Evolutionary conservation across 1,140 invertebrate species (phyloP).

Genomic region (Lineus longissimus): DNA sequence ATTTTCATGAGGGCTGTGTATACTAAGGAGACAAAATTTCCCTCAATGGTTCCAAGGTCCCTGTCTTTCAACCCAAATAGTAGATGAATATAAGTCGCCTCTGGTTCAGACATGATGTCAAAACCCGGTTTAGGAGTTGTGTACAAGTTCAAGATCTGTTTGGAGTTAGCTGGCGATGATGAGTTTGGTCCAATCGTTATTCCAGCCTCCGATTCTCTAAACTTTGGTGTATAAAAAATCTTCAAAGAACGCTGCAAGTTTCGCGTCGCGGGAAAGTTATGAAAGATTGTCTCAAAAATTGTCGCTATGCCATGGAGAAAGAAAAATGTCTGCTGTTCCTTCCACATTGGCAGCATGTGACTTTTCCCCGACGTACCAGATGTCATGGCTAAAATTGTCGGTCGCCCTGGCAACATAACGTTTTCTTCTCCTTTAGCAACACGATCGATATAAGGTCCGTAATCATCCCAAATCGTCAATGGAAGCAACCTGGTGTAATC

Average conservation of each 20-base stretch:
- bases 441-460: constrained; percentile 39
- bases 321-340: constrained; percentile 35
- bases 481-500: constrained; percentile 39
- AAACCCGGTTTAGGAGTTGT: constrained; percentile 41
- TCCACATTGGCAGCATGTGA: constrained; percentile 39
- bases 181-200: constrained; percentile 48
- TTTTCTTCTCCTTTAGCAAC: constrained; percentile 44
- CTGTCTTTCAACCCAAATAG: constrained; percentile 46
- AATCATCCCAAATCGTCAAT: constrained; percentile 40
- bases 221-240: constrained; percentile 46
- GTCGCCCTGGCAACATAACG: constrained; percentile 33
- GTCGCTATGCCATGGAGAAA: constrained; percentile 42
- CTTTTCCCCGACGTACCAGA: constrained; percentile 49
- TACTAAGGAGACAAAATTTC: constrained; percentile 48
- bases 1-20: constrained; percentile 39
- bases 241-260: constrained; percentile 43
- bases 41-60: constrained; percentile 47
- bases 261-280: constrained; percentile 27
- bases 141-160: constrained; percentile 42
- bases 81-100: constrained; percentile 48
- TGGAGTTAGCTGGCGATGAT: constrained; percentile 43
- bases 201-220: constrained; percentile 32
- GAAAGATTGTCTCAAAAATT: constrained; percentile 31
- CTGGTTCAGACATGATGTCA: constrained; percentile 44
- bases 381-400: constrained; percentile 44